phyloP scores from a whole-genome alignment of 2,888 invertebrate genomes.

The Apotomis capreana region DNA sequence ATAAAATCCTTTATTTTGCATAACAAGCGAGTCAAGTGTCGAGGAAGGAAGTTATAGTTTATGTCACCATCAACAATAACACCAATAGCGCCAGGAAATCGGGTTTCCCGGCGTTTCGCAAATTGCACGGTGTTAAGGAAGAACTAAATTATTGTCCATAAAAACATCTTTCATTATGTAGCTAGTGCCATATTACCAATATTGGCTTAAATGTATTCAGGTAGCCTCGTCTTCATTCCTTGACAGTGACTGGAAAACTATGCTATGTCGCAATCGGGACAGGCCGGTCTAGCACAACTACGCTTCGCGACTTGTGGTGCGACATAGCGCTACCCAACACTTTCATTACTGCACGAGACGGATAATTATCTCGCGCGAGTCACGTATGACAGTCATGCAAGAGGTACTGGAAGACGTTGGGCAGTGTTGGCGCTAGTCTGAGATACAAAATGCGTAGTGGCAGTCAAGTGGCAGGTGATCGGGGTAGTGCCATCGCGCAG shows the following conservation, averaged over 20 bases:
- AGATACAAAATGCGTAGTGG: slow-evolving; percentile 73
- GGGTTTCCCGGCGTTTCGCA: slow-evolving; percentile 16
- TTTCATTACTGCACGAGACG: no score
- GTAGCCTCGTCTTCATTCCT: no score
- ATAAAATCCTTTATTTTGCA: slow-evolving; percentile 16
- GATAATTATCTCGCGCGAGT: no score
- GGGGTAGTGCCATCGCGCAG: slow-evolving; percentile 78
- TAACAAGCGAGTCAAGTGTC: slow-evolving; percentile 17
- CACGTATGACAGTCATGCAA: no score
- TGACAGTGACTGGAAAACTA: no score
- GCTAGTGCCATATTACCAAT: no score
- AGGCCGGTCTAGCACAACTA: slow-evolving; percentile 45
- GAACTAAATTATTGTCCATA: neutral
- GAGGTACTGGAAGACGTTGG: slow-evolving; percentile 71
- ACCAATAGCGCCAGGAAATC: slow-evolving; percentile 23
- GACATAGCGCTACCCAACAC: no score
- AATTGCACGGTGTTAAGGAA: neutral
- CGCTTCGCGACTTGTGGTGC: no score
- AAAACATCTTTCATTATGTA: no score
- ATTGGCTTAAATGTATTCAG: no score
- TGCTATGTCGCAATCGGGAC: slow-evolving; percentile 73
- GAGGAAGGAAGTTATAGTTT: slow-evolving; percentile 37
- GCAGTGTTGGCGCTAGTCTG: slow-evolving; percentile 66
- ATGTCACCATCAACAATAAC: slow-evolving; percentile 36
- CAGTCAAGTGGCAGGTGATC: slow-evolving; percentile 70